Percentiles rank a stretch among this genome's conserved stretches.
phyloP scores from a whole-genome alignment of 2,113 vertebrate genomes.

The Aegithalos caudatus region DNA sequence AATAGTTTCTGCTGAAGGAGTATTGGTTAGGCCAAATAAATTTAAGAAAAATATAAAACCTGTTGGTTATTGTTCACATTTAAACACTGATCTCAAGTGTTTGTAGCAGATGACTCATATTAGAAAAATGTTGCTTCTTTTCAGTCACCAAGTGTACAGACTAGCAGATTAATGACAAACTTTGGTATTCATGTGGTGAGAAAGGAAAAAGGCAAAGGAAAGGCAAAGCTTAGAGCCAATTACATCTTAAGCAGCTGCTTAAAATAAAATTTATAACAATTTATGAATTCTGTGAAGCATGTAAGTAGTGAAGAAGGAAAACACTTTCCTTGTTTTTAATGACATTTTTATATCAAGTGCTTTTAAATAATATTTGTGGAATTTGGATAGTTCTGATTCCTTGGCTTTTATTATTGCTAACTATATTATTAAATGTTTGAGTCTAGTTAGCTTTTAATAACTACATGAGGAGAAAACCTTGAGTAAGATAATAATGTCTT shows the following conservation, averaged over 20 bases:
- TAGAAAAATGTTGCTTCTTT: background rate
- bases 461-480: background rate
- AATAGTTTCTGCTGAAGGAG: background rate
- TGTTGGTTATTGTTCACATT: background rate
- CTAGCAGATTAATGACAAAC: background rate
- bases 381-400: background rate
- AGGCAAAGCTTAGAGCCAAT: background rate
- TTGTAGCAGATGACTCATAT: background rate
- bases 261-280: background rate
- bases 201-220: background rate
- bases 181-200: background rate
- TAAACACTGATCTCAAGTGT: background rate
- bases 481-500: background rate
- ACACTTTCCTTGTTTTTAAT: background rate
- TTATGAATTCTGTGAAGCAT: background rate
- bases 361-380: background rate
- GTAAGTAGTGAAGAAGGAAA: background rate
- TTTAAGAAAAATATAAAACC: background rate
- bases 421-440: background rate
- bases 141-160: background rate
- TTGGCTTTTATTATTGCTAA: background rate
- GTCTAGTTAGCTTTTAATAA: background rate
- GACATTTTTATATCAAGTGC: background rate
- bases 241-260: background rate
- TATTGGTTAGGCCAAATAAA: background rate